A percentile compares a stretch with the other conserved stretches of the same genome.
phyloP scores from a whole-genome alignment of 2,113 vertebrate genomes.

The Sorex fumeus region DNA sequence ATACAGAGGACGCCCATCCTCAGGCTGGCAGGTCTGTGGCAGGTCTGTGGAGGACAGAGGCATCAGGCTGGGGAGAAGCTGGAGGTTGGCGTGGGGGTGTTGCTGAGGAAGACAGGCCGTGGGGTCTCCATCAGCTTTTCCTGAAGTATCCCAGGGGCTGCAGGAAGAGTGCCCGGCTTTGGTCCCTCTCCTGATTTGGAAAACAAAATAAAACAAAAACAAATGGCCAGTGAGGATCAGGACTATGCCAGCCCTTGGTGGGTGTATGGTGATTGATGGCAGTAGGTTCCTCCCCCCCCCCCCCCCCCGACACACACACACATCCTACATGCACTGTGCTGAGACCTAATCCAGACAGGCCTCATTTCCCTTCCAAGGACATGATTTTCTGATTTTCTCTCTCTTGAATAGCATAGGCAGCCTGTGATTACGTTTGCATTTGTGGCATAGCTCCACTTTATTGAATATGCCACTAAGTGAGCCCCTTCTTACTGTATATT shows the following conservation, averaged over 20 bases:
- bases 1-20: background rate
- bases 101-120: no score
- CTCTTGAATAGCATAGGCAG: background rate
- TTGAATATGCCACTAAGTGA: slow-evolving; percentile 63
- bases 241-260: no score
- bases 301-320: no score
- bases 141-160: no score
- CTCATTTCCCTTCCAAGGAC: background rate
- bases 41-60: background rate
- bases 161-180: background rate
- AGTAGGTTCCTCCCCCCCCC: no score
- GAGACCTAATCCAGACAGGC: background rate
- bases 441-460: slow-evolving; percentile 7
- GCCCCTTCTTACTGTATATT: slow-evolving; percentile 46
- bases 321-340: no score
- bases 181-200: background rate
- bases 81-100: no score
- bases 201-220: background rate
- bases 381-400: background rate
- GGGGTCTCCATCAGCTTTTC: no score
- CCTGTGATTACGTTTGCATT: slow-evolving; percentile 37
- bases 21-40: background rate
- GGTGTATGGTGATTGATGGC: no score
- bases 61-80: background rate
- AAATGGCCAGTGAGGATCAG: background rate